Base-by-base conservation (phyloP, 2,797 vertebrate genomes). In the Takifugu rubripes region DNA sequence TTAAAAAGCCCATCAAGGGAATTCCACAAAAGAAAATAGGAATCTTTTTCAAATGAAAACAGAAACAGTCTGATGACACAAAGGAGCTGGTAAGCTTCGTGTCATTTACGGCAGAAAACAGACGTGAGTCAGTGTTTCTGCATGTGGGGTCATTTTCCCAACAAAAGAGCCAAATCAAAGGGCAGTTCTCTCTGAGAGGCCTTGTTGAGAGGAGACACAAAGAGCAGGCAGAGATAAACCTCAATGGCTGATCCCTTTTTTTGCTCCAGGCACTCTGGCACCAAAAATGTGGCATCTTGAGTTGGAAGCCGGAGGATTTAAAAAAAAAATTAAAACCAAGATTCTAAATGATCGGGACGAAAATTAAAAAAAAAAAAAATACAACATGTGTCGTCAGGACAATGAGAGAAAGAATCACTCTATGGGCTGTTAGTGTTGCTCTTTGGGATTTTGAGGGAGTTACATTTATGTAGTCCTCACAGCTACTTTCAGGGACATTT, bases 171-270 rank as follows among this genome's bases (percentile, higher is more conserved):
- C 61, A 52, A 76, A 64, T 64, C 58, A 78, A 66, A 60, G 54
- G 3, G 10, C 60, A 77, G 68, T 69, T 77, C 52, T 55, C 45
- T 64, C 65, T 56, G 54, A 14, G 48, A 59, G 49, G 54, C 45
- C 52, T 54, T 17, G 54, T 36, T 79, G 60, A 84, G 61, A 84
- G 76, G 67, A 66, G 66, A 82, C 55, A 57, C 78, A 76, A 66
- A 81, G 75, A 79, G 36, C 44, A 54, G 69, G 49, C 25, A 42
- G 55, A 61, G 61, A 72, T 82, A 68, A 69, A 72, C 51, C 76
- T 59, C 33, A 24, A 64, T 73, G 84, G 73, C 45, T 54, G 62
- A 68, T 21, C 56, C 83, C 7, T 33, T 9, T 33, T 33, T 33
- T 33, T 5, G 7, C 31, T 68, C 24, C 70, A 60, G 78, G 69